A percentile compares a stretch with the other conserved stretches of the same genome.
Conservation (phyloP, 2,888 invertebrate species). For the Ophraella communa region DNA sequence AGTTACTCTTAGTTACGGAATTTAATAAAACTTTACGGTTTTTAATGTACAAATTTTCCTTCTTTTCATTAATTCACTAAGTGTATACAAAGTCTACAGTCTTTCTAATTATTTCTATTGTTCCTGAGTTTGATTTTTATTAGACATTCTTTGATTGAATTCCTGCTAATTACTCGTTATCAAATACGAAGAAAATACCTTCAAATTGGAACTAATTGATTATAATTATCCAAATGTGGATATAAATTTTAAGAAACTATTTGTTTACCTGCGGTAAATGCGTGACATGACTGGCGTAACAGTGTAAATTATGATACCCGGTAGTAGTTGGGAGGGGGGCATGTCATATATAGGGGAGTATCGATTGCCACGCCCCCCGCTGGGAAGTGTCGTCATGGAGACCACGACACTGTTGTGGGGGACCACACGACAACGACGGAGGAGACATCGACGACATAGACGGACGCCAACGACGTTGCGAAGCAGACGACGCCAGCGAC, state of each 20-base stretch:
- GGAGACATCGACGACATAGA: constrained; percentile 11
- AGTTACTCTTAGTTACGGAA: too few species aligned
- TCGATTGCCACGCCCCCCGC: constrained; percentile 72
- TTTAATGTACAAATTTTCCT: neutral
- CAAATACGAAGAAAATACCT: too few species aligned
- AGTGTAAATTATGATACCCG: constrained; percentile 52
- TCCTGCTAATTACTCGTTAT: too few species aligned
- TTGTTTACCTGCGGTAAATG: too few species aligned
- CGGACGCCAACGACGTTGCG: constrained; percentile 14
- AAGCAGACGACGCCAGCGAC: neutral
- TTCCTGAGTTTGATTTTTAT: too few species aligned
- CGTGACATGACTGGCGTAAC: neutral
- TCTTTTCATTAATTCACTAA: too few species aligned
- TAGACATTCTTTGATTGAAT: too few species aligned
- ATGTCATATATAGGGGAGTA: constrained; percentile 65
- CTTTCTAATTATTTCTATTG: too few species aligned
- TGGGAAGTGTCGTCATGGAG: constrained; percentile 65
- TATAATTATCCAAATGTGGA: too few species aligned
- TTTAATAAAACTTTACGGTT: neutral
- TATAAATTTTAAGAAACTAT: too few species aligned
- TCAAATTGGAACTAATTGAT: too few species aligned
- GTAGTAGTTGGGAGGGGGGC: constrained; percentile 67
- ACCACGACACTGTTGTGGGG: constrained; percentile 60
- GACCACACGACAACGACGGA: constrained; percentile 44
- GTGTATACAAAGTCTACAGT: neutral